Conservation (phyloP, 2,888 invertebrate genomes). For the Tetrapedia diversipes region DNA sequence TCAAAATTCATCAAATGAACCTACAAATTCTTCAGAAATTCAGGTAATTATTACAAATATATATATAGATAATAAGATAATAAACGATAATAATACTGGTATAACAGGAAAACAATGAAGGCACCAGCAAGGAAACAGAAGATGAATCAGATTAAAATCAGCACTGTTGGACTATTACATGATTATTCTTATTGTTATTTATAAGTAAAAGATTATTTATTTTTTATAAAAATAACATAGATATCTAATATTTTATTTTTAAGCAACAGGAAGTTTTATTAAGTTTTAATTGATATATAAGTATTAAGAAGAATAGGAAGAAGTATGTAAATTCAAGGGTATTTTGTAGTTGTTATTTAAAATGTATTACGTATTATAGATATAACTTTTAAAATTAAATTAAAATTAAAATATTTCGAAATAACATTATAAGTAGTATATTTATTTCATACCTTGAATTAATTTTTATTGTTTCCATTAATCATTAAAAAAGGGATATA, state of each 20-base stretch:
- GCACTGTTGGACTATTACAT: neutral
- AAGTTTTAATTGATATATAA: conserved; percentile 3
- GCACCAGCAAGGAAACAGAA: conserved; percentile 1
- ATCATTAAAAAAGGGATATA: neutral
- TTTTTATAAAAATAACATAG: conserved; percentile 4
- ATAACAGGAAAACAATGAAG: conserved; percentile 15
- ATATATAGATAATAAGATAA: neutral
- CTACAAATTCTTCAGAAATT: neutral
- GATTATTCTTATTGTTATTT: conserved; percentile 5
- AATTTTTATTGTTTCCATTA: neutral
- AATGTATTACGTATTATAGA: conserved; percentile 1
- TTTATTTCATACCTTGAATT: neutral
- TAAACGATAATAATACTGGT: neutral
- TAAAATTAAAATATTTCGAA: conserved; percentile 1
- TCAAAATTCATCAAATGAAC: conserved; percentile 25
- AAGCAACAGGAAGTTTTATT: neutral
- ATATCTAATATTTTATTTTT: conserved; percentile 25
- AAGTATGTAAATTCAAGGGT: neutral
- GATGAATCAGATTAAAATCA: conserved; percentile 16
- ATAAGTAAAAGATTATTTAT: conserved; percentile 31
- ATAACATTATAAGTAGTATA: conserved; percentile 4
- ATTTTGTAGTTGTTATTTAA: conserved; percentile 1
- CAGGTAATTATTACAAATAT: conserved; percentile 32
- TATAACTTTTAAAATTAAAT: neutral
- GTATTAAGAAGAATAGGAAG: neutral